Conservation (phyloP, 2,888 invertebrate genomes). For the Zootermopsis nevadensis region DNA sequence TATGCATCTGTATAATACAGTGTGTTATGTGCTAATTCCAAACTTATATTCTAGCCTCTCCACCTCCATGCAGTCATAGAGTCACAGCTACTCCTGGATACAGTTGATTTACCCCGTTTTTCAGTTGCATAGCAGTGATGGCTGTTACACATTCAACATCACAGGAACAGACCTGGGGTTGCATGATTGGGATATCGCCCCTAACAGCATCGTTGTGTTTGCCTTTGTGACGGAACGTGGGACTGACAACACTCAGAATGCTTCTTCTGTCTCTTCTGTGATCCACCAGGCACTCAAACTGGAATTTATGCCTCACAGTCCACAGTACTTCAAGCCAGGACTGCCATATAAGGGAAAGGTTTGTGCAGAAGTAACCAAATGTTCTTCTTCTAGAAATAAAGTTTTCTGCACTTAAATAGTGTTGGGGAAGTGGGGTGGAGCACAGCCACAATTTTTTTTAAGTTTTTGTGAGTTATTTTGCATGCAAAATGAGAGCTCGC, state of each 20-base stretch:
- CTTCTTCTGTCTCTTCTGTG: constrained; percentile 69
- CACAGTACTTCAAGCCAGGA: constrained; percentile 75
- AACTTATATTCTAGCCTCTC: too few species aligned
- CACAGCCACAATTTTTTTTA: too few species aligned
- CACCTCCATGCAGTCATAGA: neutral
- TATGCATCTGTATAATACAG: too few species aligned
- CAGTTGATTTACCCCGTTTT: constrained; percentile 49
- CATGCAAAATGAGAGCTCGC: too few species aligned
- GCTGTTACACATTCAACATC: constrained; percentile 61
- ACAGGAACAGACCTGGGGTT: constrained; percentile 60
- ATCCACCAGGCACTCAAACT: constrained; percentile 69
- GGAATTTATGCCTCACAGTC: constrained; percentile 70
- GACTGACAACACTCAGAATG: constrained; percentile 73
- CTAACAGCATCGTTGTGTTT: constrained; percentile 61
- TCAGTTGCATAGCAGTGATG: constrained; percentile 55
- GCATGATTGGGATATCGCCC: constrained; percentile 60
- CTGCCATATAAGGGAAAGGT: constrained; percentile 77
- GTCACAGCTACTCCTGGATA: neutral
- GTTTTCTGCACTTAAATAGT: too few species aligned
- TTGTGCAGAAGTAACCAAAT: constrained; percentile 30
- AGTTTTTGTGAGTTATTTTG: too few species aligned
- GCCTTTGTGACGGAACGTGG: constrained; percentile 69
- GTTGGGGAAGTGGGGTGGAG: too few species aligned
- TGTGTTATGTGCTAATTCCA: too few species aligned
- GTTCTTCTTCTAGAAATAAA: too few species aligned